A percentile compares a stretch with the other conserved stretches of the same genome.
These are phyloP conservation scores for Gnatocerus cornutus DNA, from an alignment of 2,888 invertebrate species.

Conservation along the genomic window DNA sequence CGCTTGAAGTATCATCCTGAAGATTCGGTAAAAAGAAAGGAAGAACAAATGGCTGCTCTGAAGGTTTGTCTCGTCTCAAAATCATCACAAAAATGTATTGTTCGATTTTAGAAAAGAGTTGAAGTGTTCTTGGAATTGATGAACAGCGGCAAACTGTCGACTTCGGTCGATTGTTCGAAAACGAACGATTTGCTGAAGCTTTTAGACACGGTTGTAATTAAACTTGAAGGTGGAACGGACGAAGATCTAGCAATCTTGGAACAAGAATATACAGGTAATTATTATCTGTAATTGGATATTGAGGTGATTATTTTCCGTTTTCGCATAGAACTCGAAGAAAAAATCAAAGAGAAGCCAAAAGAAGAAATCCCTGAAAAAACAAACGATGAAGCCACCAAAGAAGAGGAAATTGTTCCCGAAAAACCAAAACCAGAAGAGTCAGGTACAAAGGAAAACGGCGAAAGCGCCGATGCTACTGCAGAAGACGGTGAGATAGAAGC, in stretches of 20 bases:
- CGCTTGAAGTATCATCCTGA: constrained; percentile 99
- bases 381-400: constrained; percentile 49
- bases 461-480: constrained; percentile 40
- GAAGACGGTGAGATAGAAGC: constrained; percentile 56
- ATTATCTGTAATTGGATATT: too few relatives aligned
- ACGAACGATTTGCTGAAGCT: constrained; percentile 87
- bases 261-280: constrained; percentile 73
- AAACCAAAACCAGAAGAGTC: constrained; percentile 63
- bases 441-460: constrained; percentile 63
- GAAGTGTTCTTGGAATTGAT: constrained; percentile 92
- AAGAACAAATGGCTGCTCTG: constrained; percentile 86
- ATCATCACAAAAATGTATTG: neutral
- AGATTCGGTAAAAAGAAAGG: constrained; percentile 91
- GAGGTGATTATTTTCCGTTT: too few relatives aligned
- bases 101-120: constrained; percentile 81
- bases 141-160: constrained; percentile 81
- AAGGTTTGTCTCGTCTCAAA: constrained; percentile 69
- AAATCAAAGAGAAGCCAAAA: constrained; percentile 62
- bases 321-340: constrained; percentile 62
- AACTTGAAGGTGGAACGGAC: constrained; percentile 93
- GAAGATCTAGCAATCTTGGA: constrained; percentile 92
- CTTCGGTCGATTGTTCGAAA: constrained; percentile 90
- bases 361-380: constrained; percentile 56
- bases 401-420: constrained; percentile 52
- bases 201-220: constrained; percentile 96